phyloP scores from a whole-genome alignment of 2,888 invertebrate genomes.

The Macrophya annulata region DNA sequence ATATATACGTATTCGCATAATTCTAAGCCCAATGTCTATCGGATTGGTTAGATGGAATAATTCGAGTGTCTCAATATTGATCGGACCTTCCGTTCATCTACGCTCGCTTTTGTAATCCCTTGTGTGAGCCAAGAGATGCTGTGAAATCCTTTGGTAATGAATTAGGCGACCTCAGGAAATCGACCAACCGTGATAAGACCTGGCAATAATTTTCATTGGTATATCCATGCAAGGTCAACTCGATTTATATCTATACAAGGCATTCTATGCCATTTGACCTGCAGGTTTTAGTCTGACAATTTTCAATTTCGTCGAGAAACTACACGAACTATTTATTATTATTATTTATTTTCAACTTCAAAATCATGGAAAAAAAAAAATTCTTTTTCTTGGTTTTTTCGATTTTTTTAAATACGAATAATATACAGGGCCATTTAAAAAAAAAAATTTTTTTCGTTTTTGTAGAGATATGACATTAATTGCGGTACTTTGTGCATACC shows the following conservation, averaged over 20 bases:
- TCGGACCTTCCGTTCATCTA: constrained; percentile 9
- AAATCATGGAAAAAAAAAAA: too few species aligned
- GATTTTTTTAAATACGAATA: too few species aligned
- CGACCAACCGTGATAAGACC: background rate
- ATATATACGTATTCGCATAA: background rate
- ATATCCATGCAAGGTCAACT: background rate
- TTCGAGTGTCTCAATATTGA: constrained; percentile 27
- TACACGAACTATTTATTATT: too few species aligned
- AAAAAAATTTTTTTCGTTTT: too few species aligned
- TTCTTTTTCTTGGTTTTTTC: too few species aligned
- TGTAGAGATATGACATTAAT: background rate
- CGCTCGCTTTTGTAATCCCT: constrained; percentile 17
- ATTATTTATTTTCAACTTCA: too few species aligned
- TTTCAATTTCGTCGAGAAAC: too few species aligned
- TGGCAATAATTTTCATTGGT: background rate
- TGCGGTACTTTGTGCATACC: background rate
- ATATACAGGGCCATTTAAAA: too few species aligned
- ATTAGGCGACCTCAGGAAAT: constrained; percentile 16
- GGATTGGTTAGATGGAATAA: constrained; percentile 9
- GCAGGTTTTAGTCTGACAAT: too few species aligned
- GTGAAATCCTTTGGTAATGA: background rate
- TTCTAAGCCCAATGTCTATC: background rate
- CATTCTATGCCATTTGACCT: too few species aligned
- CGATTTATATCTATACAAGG: background rate
- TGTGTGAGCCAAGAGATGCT: background rate